Conservation (phyloP, 2,113 vertebrate species). For the Crotalus helleri region DNA sequence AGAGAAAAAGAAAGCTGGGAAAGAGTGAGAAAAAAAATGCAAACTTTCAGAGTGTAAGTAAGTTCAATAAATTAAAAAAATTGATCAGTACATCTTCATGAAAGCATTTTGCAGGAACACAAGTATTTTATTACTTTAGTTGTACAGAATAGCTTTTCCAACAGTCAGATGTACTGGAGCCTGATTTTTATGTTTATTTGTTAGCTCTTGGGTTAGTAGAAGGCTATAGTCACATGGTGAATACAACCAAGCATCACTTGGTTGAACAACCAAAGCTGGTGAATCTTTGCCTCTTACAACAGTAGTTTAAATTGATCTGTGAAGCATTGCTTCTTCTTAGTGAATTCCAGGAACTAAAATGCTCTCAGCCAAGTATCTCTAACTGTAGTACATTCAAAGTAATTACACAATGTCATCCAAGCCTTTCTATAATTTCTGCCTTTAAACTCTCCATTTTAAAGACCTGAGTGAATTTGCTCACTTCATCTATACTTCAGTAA, state of each 20-base stretch:
- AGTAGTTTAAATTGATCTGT: background rate
- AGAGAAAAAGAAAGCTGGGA: background rate
- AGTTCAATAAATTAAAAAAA: background rate
- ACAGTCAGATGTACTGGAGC: background rate
- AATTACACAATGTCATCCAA: background rate
- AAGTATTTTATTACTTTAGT: background rate
- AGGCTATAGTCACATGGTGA: background rate
- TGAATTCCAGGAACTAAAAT: background rate
- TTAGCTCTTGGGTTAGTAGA: background rate
- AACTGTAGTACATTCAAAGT: background rate
- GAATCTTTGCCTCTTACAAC: background rate
- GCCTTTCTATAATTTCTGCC: background rate
- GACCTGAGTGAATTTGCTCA: background rate
- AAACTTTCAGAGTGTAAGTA: background rate
- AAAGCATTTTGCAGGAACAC: background rate
- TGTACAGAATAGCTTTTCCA: background rate
- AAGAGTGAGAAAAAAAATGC: background rate
- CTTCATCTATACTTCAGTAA: background rate
- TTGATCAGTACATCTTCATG: background rate
- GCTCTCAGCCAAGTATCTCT: background rate
- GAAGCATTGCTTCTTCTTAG: background rate
- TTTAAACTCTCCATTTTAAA: background rate
- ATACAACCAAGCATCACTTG: background rate
- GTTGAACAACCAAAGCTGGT: background rate
- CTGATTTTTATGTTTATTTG: background rate